Evolutionary conservation across 2,113 vertebrate genomes (phyloP), one percentile per base, ranked within the genome.

Genomic region (Myrmecophaga tridactyla): DNA sequence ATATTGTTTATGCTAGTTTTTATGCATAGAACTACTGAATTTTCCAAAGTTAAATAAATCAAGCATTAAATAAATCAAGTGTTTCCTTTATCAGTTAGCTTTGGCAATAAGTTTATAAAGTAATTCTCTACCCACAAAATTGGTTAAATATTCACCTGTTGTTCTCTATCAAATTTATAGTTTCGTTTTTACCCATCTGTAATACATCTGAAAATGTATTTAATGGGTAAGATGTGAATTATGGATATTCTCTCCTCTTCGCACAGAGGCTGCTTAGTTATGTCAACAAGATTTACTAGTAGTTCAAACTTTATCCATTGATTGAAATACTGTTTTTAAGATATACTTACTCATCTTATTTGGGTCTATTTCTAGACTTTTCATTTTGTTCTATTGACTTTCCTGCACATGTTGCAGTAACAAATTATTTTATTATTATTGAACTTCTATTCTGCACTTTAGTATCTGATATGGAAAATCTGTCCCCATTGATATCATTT

Each of bases 371-470:
- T 84, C 23, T 84, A 36, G 15, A 86, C 70, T 81, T 80, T 46
- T 17, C 17, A 53, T 86, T 93, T 88, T 75, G 20, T 3, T 56
- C 12, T 29, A 75, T 60, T 87, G 69, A 53, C 76, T 60, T 80
- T 9, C 46, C 23, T 77, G 7, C 91, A 73, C 2, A 92, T 67
- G 43, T 25, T 70, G 14, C 12, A 39, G 21, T 69, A 78, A 3
- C 29, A 75, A 78, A 83, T 86, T 62, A 60, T 95, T 96, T 82
- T 88, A 31, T 97, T 11, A 7, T 76, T 87, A 87, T 63, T 96
- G 18, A 4, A 69, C 6, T 21, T 91, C 60, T 73, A 41, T 58
- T 39, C 56, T 15, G 69, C 48, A 89, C 1, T 69, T 76, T 93
- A 93, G 56, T 86, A 69, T 23, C 27, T 34, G 90, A 53, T 81